Percentiles rank a stretch among this genome's conserved stretches.
Evolutionary conservation across 2,888 invertebrate genomes (phyloP).

Genomic region (Xestia c-nigrum): DNA sequence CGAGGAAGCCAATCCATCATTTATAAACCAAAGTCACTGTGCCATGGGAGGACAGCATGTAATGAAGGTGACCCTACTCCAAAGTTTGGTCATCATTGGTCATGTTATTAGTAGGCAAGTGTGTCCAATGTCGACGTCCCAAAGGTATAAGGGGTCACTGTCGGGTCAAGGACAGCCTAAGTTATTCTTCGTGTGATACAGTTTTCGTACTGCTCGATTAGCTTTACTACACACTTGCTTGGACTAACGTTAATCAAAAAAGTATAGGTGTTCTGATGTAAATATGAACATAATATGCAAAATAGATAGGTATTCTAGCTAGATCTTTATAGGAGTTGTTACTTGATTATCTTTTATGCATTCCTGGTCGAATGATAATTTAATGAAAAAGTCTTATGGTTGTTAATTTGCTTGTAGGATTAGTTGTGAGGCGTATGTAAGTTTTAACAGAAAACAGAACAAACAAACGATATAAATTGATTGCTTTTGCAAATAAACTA

Average conservation of each 20-base stretch:
- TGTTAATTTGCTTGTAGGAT: background rate
- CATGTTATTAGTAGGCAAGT: conserved; percentile 27
- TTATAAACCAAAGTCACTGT: conserved; percentile 12
- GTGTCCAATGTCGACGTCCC: conserved; percentile 25
- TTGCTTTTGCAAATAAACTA: background rate
- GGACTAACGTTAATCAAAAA: conserved; percentile 4
- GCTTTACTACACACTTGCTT: background rate
- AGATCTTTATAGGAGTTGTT: background rate
- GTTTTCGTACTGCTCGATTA: background rate
- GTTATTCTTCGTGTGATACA: background rate
- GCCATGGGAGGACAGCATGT: conserved; percentile 17
- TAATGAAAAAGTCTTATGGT: background rate
- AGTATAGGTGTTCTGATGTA: background rate
- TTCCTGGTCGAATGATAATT: background rate
- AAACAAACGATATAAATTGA: background rate
- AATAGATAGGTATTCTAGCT: background rate
- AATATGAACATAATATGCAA: background rate
- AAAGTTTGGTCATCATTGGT: conserved; percentile 29
- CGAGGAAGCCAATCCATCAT: conserved; percentile 37
- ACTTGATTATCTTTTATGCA: background rate
- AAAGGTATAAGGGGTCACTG: conserved; percentile 15
- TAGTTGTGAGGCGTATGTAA: background rate
- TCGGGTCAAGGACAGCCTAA: conserved; percentile 13
- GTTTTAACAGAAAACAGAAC: background rate
- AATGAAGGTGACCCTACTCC: conserved; percentile 40